Base-by-base conservation (phyloP, 2,113 vertebrate species). In the Phalacrocorax aristotelis region DNA sequence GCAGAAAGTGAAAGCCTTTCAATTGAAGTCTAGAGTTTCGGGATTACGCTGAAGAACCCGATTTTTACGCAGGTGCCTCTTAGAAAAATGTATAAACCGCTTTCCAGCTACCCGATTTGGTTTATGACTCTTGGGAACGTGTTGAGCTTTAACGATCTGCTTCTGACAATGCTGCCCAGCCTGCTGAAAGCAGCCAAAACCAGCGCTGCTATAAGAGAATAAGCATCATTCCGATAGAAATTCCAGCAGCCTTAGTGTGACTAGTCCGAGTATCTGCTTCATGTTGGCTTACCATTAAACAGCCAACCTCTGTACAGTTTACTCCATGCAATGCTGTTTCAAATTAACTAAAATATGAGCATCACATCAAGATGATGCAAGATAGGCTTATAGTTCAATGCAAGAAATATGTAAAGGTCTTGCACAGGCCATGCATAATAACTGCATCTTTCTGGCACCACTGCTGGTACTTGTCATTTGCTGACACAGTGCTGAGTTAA, bases 341-440 rank as follows among this genome's bases (percentile, higher is more conserved):
- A 26, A 77, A 95, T 95, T 94, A 89, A 17, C 82, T 75, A 29
- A 64, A 87, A 44, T 12, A 60, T 0, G 3, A 40, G 60, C 89
- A 86, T 94, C 20, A 1, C 51, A 85, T 74, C 69, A 62, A 89
- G 94, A 88, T 95, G 95, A 90, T 9, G 64, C 87, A 91, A 90
- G 81, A 88, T 26, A 36, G 90, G 23, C 34, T 85, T n/a, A 7
- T 5, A 22, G 70, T 54, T 89, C 91, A 85, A 83, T n/a, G 58
- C 66, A 70, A 85, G 54, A 85, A 91, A 36, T 77, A 90, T 44
- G 78, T 42, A 30, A 62, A 71, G 10, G 82, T 86, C 78, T 89
- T n/a, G 32, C 62, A 85, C 38, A 90, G 89, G 49, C 54, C 42
- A 5, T 51, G 48, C 52, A 46, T 20, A 48, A 21, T 20, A 58